Base-by-base conservation (phyloP, 2,113 vertebrate genomes). In the Apaloderma vittatum region DNA sequence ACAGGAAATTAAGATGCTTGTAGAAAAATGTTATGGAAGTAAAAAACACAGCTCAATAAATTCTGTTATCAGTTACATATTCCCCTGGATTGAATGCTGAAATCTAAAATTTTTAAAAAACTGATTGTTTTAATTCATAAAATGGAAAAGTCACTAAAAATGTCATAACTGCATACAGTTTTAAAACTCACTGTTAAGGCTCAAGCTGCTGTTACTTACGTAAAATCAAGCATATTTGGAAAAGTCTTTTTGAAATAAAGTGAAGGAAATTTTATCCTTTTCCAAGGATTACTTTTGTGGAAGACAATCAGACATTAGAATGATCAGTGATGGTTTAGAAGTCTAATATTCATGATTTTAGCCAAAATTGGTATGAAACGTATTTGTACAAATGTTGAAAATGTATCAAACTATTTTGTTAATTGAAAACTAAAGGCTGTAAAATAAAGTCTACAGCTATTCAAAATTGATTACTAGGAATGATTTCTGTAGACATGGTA, bases 1-100 rank as follows among this genome's bases (percentile, higher is more conserved):
- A 70, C 70, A 94, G 95, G 87, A 97, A 95, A 93, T 94, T 81
- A 88, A 86, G 45, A 34, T 66, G 15, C 36, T 87, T 83, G 49
- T 29, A 61, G 20, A 46, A 68, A 63, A 82, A 76, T n/a, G 78
- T 46, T 82, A 40, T 85, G 70, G 16, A 93, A 86, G 79, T 63
- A 79, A 77, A 86, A 78, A 55, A 13, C 22, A 27, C 9, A 72
- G 15, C 12, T 81, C 70, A 61, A 29, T 82, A 66, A 91, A 86
- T 0, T 66, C 62, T 90, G 23, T 49, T 91, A 26, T 78, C 45
- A 29, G 27, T 59, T 75, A 63, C 23, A 34, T 65, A 57, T 45
- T 26, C 12, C 23, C 55, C 12, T 62, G 11, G 15, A 20, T 22
- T 27, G 9, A 79, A 72, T 23, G 40, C 5, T 49, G 19, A 86